These are phyloP conservation scores for Lamellibrachia luymesi DNA, from an alignment of 1,140 invertebrate genomes.

Conservation along the genomic window DNA sequence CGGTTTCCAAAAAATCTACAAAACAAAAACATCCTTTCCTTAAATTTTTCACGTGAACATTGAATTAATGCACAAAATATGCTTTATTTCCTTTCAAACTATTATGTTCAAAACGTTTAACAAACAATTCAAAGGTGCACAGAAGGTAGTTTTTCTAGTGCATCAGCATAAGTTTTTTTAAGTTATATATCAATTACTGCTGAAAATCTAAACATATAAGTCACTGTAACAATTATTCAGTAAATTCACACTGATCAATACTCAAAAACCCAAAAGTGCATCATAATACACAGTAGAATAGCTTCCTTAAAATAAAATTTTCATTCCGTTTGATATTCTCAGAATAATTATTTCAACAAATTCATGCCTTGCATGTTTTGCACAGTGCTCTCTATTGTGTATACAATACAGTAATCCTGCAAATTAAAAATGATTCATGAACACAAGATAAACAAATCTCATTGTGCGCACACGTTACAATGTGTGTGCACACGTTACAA, in stretches of 20 bases:
- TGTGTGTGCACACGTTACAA: not conserved
- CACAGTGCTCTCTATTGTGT: not conserved
- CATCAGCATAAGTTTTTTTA: slow-evolving; percentile 2
- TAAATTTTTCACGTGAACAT: not conserved
- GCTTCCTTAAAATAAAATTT: too few species aligned
- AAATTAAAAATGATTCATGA: not conserved
- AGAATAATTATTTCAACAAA: too few species aligned
- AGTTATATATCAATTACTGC: too few species aligned
- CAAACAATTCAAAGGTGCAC: not conserved
- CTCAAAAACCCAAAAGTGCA: too few species aligned
- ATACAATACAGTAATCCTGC: not conserved
- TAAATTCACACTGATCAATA: too few species aligned
- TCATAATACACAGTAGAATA: not conserved
- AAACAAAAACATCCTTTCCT: slow-evolving; percentile 10
- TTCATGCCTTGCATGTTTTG: too few species aligned
- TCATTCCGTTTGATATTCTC: too few species aligned
- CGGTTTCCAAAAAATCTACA: slow-evolving; percentile 58
- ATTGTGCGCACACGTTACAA: not conserved
- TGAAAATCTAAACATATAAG: too few species aligned
- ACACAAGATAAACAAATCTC: not conserved
- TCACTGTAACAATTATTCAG: too few species aligned
- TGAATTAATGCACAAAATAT: not conserved
- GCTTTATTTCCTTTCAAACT: not conserved
- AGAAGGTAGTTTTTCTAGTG: slow-evolving; percentile 14
- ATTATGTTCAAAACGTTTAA: not conserved